phyloP scores from a whole-genome alignment of 1,140 invertebrate genomes.

The Drosophila serrata region DNA sequence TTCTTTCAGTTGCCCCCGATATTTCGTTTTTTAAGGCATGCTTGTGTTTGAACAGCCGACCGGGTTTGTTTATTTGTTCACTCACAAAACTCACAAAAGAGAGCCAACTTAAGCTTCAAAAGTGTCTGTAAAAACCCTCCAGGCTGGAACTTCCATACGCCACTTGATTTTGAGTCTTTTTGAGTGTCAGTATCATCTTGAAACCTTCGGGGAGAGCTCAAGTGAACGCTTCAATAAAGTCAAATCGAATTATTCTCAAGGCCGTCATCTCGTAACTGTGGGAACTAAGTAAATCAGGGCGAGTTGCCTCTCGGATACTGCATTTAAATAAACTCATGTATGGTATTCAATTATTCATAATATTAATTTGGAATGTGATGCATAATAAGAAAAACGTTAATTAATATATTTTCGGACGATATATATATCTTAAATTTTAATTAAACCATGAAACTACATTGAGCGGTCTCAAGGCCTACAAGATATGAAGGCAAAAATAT shows the following conservation, averaged over 20 bases:
- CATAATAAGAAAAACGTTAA: not conserved
- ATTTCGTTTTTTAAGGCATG: slow-evolving; percentile 35
- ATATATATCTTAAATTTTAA: not conserved
- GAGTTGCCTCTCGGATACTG: not conserved
- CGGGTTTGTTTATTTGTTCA: slow-evolving; percentile 53
- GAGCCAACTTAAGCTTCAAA: slow-evolving; percentile 16
- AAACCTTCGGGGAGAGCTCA: slow-evolving; percentile 12
- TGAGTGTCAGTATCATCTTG: slow-evolving; percentile 11
- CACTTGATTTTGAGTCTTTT: slow-evolving; percentile 33
- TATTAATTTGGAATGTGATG: not conserved
- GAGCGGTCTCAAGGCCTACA: too few species aligned
- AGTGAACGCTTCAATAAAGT: slow-evolving; percentile 5
- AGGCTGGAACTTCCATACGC: slow-evolving; percentile 19
- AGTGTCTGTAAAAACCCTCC: slow-evolving; percentile 37
- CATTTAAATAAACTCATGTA: slow-evolving; percentile 2
- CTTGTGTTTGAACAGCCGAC: slow-evolving; percentile 72
- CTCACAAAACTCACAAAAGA: slow-evolving; percentile 15
- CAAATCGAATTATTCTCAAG: slow-evolving; percentile 14
- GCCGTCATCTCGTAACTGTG: slow-evolving; percentile 12
- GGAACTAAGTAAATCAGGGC: not conserved
- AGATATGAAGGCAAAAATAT: too few species aligned
- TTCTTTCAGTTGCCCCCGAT: slow-evolving; percentile 67
- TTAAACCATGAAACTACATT: too few species aligned
- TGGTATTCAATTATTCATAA: not conserved
- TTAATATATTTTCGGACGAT: not conserved